phyloP scores from a whole-genome alignment of 2,888 invertebrate genomes.

The Lepidocyrtinus sp. region DNA sequence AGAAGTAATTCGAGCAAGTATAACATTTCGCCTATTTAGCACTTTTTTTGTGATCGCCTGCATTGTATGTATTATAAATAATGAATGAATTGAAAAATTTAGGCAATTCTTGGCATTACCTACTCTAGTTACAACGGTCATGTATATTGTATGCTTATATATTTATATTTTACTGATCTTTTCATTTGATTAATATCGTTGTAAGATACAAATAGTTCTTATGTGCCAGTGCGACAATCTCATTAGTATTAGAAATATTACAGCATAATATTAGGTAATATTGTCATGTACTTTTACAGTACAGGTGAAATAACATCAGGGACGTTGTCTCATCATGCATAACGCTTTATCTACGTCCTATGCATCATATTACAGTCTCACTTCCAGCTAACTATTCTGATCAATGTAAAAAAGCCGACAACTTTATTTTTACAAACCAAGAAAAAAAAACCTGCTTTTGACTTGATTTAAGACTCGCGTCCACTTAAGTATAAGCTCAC shows the following conservation, averaged over 20 bases:
- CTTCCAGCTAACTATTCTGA: background rate
- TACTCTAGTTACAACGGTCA: too few relatives aligned
- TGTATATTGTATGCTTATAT: too few relatives aligned
- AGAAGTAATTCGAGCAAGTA: too few relatives aligned
- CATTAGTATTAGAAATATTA: background rate
- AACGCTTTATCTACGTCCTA: too few relatives aligned
- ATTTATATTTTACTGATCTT: too few relatives aligned
- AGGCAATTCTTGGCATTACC: too few relatives aligned
- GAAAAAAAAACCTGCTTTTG: constrained; percentile 14
- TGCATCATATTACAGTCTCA: background rate
- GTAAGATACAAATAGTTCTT: background rate
- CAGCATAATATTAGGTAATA: constrained; percentile 4
- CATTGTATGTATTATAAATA: background rate
- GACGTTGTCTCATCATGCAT: constrained; percentile 8
- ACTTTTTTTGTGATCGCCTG: background rate
- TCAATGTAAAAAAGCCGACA: constrained; percentile 11
- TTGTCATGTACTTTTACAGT: constrained; percentile 6
- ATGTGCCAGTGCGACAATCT: background rate
- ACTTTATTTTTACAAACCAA: background rate
- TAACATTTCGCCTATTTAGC: background rate
- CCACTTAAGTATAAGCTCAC: constrained; percentile 18
- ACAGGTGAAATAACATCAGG: background rate
- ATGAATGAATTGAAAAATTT: constrained; percentile 8
- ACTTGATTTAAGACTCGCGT: constrained; percentile 13
- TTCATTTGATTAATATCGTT: background rate